Conservation (phyloP, 2,113 vertebrate species). For the Brachyistius frenatus region DNA sequence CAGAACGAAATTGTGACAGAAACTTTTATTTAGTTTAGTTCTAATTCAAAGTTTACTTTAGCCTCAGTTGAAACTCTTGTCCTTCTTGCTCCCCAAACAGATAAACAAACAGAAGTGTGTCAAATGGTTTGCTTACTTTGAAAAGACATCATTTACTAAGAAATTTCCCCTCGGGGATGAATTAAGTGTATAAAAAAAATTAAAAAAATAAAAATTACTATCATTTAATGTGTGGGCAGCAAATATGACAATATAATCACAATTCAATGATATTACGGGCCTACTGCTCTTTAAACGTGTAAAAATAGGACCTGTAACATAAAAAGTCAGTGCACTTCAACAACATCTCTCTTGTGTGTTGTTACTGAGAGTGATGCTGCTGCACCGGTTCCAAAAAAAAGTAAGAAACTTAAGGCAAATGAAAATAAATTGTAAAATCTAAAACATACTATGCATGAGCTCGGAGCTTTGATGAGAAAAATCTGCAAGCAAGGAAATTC, state of each 20-base stretch:
- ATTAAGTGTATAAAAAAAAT: too few relatives aligned
- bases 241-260: too few relatives aligned
- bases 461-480: constrained; percentile 21
- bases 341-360: not conserved
- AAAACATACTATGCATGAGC: constrained; percentile 5
- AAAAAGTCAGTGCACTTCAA: too few relatives aligned
- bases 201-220: too few relatives aligned
- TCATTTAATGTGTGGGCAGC: not conserved
- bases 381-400: not conserved
- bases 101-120: not conserved
- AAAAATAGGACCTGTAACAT: too few relatives aligned
- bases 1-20: too few relatives aligned
- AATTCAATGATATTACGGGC: too few relatives aligned
- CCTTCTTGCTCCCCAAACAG: not conserved
- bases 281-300: too few relatives aligned
- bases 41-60: not conserved
- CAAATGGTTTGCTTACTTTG: too few relatives aligned
- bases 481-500: constrained; percentile 6
- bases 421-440: constrained; percentile 28
- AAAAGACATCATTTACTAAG: not conserved
- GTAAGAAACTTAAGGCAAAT: not conserved
- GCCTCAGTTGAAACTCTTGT: not conserved
- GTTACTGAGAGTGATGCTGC: too few relatives aligned
- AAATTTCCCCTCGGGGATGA: too few relatives aligned
- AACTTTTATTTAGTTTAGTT: not conserved